A percentile compares a stretch with the other conserved stretches of the same genome.
These are phyloP conservation scores for Tenualosa thibaudeaui DNA, from an alignment of 2,797 vertebrate species.

Conservation along the genomic window DNA sequence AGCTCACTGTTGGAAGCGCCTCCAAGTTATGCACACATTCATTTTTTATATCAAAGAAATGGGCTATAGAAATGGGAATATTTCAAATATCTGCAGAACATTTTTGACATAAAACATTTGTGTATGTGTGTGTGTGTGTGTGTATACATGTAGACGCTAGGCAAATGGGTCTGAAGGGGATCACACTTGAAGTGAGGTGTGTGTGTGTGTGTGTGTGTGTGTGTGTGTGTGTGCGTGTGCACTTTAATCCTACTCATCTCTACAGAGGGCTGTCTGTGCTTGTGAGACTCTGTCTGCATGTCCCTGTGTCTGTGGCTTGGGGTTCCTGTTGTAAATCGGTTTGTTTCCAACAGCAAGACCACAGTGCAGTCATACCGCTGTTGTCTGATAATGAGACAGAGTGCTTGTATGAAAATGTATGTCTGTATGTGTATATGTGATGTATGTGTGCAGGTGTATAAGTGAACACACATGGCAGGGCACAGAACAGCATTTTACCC, in stretches of 20 bases:
- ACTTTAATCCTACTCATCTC: background rate
- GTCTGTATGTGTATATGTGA: background rate
- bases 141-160: background rate
- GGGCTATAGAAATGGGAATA: no score
- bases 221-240: background rate
- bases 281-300: background rate
- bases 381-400: background rate
- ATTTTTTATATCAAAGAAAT: background rate
- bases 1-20: background rate
- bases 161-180: background rate
- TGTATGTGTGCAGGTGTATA: background rate
- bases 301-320: background rate
- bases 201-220: constrained; percentile 1
- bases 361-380: background rate
- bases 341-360: background rate
- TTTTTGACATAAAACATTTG: background rate
- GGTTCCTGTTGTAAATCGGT: background rate
- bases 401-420: background rate
- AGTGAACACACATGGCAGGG: no score
- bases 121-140: no score
- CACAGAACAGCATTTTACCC: background rate
- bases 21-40: background rate
- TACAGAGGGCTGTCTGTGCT: background rate
- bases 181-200: background rate
- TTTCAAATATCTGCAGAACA: background rate